These are phyloP conservation scores for Bradypodion pumilum DNA, from an alignment of 2,797 vertebrate species.

Conservation along the genomic window DNA sequence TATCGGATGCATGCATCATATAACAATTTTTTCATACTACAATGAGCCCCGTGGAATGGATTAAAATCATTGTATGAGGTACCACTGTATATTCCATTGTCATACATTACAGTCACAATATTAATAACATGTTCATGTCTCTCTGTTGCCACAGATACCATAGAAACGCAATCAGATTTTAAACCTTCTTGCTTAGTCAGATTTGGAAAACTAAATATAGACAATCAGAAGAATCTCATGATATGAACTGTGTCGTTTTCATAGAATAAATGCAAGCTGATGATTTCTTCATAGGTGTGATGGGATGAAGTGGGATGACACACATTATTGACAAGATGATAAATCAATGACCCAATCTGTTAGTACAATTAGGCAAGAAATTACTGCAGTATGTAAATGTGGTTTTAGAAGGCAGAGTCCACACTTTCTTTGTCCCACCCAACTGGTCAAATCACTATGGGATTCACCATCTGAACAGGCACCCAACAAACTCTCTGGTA, in stretches of 20 bases:
- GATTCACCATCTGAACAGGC: slow-evolving; percentile 6
- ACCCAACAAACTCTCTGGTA: too few species aligned
- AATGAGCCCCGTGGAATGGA: too few species aligned
- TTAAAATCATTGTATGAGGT: too few species aligned
- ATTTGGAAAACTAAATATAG: background rate
- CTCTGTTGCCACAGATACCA: background rate
- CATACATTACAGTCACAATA: background rate
- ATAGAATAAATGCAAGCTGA: background rate
- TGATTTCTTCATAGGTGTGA: background rate
- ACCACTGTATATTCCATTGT: too few species aligned
- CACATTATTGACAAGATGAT: background rate
- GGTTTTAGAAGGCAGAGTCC: background rate
- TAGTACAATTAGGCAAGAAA: background rate
- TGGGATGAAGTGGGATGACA: background rate
- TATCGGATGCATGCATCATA: too few species aligned
- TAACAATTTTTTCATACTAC: too few species aligned
- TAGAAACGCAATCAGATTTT: background rate
- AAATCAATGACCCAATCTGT: background rate
- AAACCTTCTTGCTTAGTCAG: background rate
- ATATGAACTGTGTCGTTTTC: background rate
- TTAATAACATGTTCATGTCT: background rate
- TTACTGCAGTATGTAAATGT: too few species aligned
- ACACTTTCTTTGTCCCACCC: background rate
- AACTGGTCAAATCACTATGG: background rate
- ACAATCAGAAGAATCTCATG: background rate